A percentile compares a stretch with the other conserved stretches of the same genome.
Conservation (phyloP, 92 coral and sea anemone genomes). For the Zoanthus gigantus region DNA sequence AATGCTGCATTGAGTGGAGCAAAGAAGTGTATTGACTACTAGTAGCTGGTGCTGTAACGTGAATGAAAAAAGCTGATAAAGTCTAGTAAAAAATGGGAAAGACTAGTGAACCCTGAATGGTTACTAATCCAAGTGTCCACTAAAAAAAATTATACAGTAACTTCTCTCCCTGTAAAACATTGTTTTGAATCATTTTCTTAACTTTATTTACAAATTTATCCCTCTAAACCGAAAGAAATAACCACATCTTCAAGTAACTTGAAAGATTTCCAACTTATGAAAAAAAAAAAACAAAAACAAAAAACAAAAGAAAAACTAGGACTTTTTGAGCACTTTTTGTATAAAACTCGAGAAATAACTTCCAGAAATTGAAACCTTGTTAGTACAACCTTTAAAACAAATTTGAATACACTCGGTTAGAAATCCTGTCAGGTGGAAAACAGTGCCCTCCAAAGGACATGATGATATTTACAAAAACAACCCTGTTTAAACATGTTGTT, state of each 20-base stretch:
- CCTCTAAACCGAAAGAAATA: neutral
- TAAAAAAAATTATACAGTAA: too few species aligned
- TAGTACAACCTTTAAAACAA: neutral
- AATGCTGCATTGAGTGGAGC: too few species aligned
- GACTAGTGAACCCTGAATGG: too few species aligned
- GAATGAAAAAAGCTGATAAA: too few species aligned
- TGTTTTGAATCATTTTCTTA: neutral
- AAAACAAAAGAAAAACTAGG: neutral
- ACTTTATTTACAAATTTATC: conserved; percentile 28
- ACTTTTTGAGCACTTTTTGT: too few species aligned
- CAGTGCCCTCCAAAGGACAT: too few species aligned
- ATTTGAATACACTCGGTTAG: neutral
- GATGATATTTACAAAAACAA: neutral
- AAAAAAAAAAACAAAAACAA: neutral
- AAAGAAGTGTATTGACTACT: too few species aligned
- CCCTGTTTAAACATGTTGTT: neutral
- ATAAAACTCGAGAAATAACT: neutral
- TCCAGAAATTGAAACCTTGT: neutral
- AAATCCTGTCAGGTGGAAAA: too few species aligned
- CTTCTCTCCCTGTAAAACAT: too few species aligned
- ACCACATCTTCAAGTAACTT: neutral
- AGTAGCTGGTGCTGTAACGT: too few species aligned
- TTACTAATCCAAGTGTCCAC: too few species aligned
- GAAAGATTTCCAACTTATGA: neutral
- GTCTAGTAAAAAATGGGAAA: too few species aligned